phyloP scores from a whole-genome alignment of 2,888 invertebrate species.

The Carpatolechia fugitivella region DNA sequence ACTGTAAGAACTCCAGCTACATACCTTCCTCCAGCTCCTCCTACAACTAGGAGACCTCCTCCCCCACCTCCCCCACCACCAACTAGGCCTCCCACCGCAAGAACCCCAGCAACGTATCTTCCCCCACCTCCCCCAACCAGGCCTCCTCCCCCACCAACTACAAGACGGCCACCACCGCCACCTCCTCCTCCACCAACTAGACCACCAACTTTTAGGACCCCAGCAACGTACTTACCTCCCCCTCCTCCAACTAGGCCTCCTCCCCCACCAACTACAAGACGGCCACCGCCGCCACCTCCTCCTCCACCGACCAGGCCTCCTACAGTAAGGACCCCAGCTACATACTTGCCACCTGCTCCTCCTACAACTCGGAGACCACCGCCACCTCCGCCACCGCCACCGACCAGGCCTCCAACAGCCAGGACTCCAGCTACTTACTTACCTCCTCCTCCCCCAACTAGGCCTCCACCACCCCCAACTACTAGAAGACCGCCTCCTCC shows the following conservation, averaged over 20 bases:
- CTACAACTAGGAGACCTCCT: slow-evolving; percentile 15
- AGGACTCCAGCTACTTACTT: slow-evolving; percentile 18
- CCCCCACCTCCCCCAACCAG: slow-evolving; percentile 14
- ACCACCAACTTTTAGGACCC: slow-evolving; percentile 14
- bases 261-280: slow-evolving; percentile 13
- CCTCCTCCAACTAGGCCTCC: slow-evolving; percentile 13
- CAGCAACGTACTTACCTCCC: slow-evolving; percentile 19
- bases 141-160: slow-evolving; percentile 15
- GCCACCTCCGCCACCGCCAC: slow-evolving; percentile 18
- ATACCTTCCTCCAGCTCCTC: slow-evolving; percentile 17
- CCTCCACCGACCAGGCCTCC: slow-evolving; percentile 18
- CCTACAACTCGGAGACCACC: slow-evolving; percentile 17
- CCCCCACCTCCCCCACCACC: slow-evolving; percentile 13
- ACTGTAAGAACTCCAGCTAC: slow-evolving; percentile 18
- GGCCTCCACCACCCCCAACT: slow-evolving; percentile 13
- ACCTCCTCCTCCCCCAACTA: slow-evolving; percentile 24
- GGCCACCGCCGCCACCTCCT: slow-evolving; percentile 18
- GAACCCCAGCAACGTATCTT: slow-evolving; percentile 23
- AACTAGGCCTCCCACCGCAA: slow-evolving; percentile 12
- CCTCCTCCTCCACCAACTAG: slow-evolving; percentile 19
- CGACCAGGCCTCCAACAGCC: slow-evolving; percentile 21
- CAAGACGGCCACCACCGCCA: slow-evolving; percentile 15
- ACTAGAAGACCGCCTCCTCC: slow-evolving; percentile 16
- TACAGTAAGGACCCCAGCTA: slow-evolving; percentile 20
- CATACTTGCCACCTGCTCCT: slow-evolving; percentile 15